Evolutionary conservation across 92 coral and sea anemone species (phyloP).

Genomic region (Porites lobata): DNA sequence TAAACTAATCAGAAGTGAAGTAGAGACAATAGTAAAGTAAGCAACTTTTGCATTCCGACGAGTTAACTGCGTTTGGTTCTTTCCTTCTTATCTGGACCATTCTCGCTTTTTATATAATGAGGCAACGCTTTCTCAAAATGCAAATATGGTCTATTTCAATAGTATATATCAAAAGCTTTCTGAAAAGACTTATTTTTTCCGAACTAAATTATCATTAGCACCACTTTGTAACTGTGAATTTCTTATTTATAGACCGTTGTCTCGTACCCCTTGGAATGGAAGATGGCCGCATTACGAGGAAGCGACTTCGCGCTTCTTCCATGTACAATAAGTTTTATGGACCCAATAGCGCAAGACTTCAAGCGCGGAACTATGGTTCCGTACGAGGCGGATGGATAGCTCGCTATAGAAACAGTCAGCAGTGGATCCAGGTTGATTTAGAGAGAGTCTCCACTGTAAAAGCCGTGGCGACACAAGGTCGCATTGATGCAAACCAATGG

Average conservation of each 20-base stretch:
- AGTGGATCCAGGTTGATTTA: constrained; percentile 73
- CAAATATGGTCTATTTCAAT: not conserved
- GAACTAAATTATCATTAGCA: no score
- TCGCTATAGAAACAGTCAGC: constrained; percentile 38
- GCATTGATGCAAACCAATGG: constrained; percentile 66
- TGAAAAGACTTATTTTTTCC: not conserved
- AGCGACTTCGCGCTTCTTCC: constrained; percentile 71
- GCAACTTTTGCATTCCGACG: no score
- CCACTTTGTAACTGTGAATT: not conserved
- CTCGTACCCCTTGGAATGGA: constrained; percentile 72
- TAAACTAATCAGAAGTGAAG: no score
- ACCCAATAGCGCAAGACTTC: constrained; percentile 69
- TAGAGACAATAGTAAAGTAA: no score
- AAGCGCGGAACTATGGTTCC: constrained; percentile 63
- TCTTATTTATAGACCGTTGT: constrained; percentile 42
- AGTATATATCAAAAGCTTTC: not conserved
- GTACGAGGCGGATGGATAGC: constrained; percentile 64
- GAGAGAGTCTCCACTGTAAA: constrained; percentile 51
- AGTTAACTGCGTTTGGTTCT: no score
- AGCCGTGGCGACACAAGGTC: constrained; percentile 75
- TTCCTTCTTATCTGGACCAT: no score
- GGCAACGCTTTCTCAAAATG: no score
- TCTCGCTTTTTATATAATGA: no score
- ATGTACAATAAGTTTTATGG: constrained; percentile 59
- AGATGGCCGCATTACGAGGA: constrained; percentile 67